Conservation (phyloP, 2,113 vertebrate genomes). For the Ictidomys tridecemlineatus region DNA sequence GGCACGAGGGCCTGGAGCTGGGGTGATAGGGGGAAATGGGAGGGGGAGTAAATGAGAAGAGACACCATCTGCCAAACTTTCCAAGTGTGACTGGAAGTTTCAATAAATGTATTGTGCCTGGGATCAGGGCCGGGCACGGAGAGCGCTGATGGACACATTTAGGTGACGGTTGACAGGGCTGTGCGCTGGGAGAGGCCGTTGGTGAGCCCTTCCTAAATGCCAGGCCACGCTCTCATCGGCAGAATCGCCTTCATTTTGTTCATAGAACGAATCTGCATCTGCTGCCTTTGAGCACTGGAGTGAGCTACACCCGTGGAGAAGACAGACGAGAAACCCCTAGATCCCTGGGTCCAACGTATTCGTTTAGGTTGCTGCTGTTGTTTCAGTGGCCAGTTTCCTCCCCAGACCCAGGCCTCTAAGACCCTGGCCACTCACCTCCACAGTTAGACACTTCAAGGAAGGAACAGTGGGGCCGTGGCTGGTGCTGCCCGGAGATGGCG, state of each 20-base stretch:
- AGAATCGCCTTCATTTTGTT: neutral
- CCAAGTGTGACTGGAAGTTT: slow-evolving; percentile 95
- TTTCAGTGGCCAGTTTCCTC: too few species aligned
- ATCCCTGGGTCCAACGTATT: rapidly evolving
- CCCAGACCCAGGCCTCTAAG: too few species aligned
- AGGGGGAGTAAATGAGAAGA: slow-evolving; percentile 74
- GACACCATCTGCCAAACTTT: slow-evolving; percentile 95
- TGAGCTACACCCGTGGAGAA: too few species aligned
- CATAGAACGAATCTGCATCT: neutral
- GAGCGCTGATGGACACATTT: slow-evolving; percentile 89
- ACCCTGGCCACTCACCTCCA: too few species aligned
- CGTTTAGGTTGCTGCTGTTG: too few species aligned
- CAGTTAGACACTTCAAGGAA: too few species aligned
- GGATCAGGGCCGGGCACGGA: slow-evolving; percentile 83
- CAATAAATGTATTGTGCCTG: slow-evolving; percentile 90
- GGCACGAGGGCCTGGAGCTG: slow-evolving; percentile 64
- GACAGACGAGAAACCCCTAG: too few species aligned
- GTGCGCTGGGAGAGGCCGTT: slow-evolving; percentile 51
- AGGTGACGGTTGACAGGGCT: slow-evolving; percentile 87
- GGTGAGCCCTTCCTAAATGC: slow-evolving; percentile 56
- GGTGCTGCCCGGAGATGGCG: too few species aligned
- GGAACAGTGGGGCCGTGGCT: too few species aligned
- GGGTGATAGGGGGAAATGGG: slow-evolving; percentile 55
- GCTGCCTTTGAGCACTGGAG: neutral
- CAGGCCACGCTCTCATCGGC: neutral